A percentile compares a stretch with the other conserved stretches of the same genome.
Evolutionary conservation across 2,797 vertebrate genomes (phyloP).

Genomic region (Bufotes viridis): DNA sequence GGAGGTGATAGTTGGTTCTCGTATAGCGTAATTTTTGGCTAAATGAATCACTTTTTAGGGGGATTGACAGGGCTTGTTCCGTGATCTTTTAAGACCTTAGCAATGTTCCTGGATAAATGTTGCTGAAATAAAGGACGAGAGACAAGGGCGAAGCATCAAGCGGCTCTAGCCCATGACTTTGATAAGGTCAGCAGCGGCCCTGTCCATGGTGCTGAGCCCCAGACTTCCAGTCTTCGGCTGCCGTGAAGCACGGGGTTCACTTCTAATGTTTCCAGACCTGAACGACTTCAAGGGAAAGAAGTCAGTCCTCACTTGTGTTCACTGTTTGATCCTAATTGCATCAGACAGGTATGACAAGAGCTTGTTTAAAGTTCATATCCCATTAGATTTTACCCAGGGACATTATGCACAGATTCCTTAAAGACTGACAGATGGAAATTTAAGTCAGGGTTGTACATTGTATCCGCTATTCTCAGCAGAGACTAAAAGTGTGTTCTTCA

Average conservation of each 20-base stretch:
- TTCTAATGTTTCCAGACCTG: not conserved
- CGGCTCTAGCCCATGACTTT: not conserved
- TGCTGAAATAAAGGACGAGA: not conserved
- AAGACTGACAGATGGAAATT: conserved; percentile 36
- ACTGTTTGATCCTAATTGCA: conserved; percentile 29
- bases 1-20: no score
- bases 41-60: no score
- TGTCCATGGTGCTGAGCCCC: not conserved
- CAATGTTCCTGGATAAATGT: not conserved
- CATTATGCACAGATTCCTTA: conserved; percentile 48
- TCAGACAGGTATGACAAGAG: conserved; percentile 38
- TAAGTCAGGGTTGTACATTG: not conserved
- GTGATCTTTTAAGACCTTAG: not conserved
- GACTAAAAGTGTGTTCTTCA: not conserved
- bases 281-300: not conserved
- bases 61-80: no score
- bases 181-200: not conserved
- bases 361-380: conserved; percentile 44
- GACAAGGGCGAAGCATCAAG: not conserved
- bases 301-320: not conserved
- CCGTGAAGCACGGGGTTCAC: not conserved
- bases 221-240: not conserved
- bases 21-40: no score
- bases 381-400: conserved; percentile 50
- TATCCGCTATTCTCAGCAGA: conserved; percentile 9